phyloP scores from a whole-genome alignment of 1,140 invertebrate genomes.

The Pemphigus obesinymphae region DNA sequence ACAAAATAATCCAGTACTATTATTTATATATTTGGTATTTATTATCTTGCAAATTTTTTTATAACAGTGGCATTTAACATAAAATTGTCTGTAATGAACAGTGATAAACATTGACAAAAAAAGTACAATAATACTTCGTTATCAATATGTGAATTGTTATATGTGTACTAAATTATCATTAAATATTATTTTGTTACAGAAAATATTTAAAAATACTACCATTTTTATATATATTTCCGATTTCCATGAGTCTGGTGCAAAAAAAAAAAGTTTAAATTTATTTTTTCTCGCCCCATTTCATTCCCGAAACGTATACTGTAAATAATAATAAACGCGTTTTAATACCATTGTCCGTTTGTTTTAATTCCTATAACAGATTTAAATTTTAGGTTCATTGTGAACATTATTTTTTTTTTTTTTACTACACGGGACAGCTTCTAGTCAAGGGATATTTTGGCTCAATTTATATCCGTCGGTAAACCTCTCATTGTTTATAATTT shows the following conservation, averaged over 20 bases:
- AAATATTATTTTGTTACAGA: too few relatives aligned
- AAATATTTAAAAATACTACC: too few relatives aligned
- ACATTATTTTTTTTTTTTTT: slow-evolving; percentile 23
- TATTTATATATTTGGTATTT: too few relatives aligned
- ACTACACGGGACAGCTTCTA: background rate
- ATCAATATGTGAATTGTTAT: too few relatives aligned
- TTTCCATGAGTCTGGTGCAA: too few relatives aligned
- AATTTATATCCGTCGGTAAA: slow-evolving; percentile 27
- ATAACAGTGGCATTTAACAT: too few relatives aligned
- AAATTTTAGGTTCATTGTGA: slow-evolving; percentile 34
- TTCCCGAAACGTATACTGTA: background rate
- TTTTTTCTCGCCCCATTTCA: background rate
- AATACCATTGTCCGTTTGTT: slow-evolving; percentile 5
- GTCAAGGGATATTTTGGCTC: slow-evolving; percentile 28
- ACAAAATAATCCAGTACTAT: too few relatives aligned
- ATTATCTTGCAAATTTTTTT: too few relatives aligned
- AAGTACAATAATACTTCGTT: too few relatives aligned
- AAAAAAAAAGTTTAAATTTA: background rate
- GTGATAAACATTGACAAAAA: too few relatives aligned
- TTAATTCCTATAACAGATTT: slow-evolving; percentile 25
- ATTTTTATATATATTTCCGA: background rate
- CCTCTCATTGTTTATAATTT: slow-evolving; percentile 32
- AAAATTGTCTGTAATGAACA: too few relatives aligned
- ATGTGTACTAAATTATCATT: too few relatives aligned
- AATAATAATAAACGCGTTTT: slow-evolving; percentile 17